phyloP scores from a whole-genome alignment of 2,113 vertebrate species.

The Cettia cetti region DNA sequence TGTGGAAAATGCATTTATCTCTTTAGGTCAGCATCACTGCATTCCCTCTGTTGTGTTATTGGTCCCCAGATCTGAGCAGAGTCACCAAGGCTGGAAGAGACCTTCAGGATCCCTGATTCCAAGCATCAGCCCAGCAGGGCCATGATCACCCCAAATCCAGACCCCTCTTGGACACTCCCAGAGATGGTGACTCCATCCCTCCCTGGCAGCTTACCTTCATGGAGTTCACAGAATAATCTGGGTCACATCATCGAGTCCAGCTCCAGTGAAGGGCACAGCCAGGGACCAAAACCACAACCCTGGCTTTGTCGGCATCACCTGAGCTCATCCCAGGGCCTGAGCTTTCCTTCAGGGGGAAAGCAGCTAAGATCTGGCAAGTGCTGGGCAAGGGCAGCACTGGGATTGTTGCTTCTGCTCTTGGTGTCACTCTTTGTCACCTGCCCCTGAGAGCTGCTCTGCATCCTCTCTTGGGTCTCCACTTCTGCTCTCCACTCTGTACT shows the following conservation, averaged over 20 bases:
- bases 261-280: neutral
- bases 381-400: neutral
- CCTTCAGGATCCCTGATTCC: too few species aligned
- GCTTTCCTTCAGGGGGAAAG: neutral
- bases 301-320: neutral
- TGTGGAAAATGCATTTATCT: neutral
- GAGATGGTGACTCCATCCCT: neutral
- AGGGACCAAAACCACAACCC: neutral
- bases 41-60: neutral
- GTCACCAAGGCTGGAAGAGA: neutral
- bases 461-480: neutral
- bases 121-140: neutral
- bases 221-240: fast-evolving
- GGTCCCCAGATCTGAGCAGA: neutral
- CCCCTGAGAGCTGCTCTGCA: neutral
- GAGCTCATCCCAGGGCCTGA: neutral
- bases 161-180: neutral
- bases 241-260: fast-evolving
- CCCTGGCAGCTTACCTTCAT: neutral
- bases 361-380: neutral
- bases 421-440: neutral
- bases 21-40: neutral
- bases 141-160: neutral
- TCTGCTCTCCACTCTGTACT: neutral
- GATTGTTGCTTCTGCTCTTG: neutral